Conservation (phyloP, 2,888 invertebrate genomes). For the Melieria picta region DNA sequence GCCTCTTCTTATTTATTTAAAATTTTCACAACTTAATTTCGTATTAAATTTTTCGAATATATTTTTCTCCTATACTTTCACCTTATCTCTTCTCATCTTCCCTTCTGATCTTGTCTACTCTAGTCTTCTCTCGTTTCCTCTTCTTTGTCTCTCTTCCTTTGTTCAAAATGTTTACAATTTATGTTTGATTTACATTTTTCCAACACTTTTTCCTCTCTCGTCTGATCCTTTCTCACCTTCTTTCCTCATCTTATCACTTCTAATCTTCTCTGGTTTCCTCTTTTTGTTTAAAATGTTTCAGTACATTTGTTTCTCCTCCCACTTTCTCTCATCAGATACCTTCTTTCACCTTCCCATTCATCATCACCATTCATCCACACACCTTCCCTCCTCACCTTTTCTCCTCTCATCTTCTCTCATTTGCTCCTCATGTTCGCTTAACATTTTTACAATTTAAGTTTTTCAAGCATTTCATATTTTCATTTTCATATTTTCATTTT, state of each 20-base stretch:
- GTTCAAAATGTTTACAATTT: conserved; percentile 14
- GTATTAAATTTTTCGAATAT: conserved; percentile 9
- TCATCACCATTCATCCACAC: not conserved
- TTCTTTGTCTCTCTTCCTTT: conserved; percentile 14
- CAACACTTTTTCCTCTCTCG: not conserved
- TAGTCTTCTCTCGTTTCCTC: conserved; percentile 26
- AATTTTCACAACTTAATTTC: conserved; percentile 5
- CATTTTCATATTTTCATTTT: not conserved
- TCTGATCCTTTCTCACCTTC: not conserved
- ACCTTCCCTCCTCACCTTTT: not conserved
- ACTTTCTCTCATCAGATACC: not conserved
- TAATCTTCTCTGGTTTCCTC: not conserved
- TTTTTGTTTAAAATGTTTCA: not conserved
- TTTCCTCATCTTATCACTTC: not conserved
- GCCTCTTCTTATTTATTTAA: conserved; percentile 16
- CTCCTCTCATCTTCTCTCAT: not conserved
- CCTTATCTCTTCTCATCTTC: conserved; percentile 11
- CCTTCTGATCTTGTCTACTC: conserved; percentile 23
- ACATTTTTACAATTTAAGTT: not conserved
- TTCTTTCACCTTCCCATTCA: not conserved
- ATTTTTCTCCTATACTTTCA: conserved; percentile 6
- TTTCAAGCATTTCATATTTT: conserved; percentile 1
- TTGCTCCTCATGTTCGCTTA: not conserved
- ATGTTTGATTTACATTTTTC: not conserved
- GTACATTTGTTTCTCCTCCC: not conserved